phyloP scores from a whole-genome alignment of 1,140 invertebrate genomes.

The Halesus radiatus region DNA sequence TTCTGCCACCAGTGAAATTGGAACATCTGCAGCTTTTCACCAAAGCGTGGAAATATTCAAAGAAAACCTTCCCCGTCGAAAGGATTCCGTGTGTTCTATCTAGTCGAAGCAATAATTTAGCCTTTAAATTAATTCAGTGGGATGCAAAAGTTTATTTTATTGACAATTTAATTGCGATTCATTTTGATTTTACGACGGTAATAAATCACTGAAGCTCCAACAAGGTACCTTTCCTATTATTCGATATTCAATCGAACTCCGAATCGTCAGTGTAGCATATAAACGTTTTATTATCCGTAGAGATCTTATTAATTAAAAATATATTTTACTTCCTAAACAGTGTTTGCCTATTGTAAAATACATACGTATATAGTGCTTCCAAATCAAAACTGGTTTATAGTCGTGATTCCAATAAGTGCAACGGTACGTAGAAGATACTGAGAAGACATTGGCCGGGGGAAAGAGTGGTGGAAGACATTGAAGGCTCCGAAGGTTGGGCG shows the following conservation, averaged over 20 bases:
- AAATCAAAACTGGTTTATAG: neutral
- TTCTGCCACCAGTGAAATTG: neutral
- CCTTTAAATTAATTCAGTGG: constrained; percentile 22
- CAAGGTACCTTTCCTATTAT: neutral
- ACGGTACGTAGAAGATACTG: neutral
- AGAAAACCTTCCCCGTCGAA: neutral
- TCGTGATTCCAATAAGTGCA: neutral
- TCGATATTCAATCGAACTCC: neutral
- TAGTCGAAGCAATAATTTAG: constrained; percentile 11
- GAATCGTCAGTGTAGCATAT: neutral
- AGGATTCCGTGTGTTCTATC: neutral
- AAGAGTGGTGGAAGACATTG: neutral
- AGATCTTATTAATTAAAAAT: constrained; percentile 23
- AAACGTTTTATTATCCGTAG: constrained; percentile 24
- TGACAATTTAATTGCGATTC: constrained; percentile 29
- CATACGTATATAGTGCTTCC: neutral
- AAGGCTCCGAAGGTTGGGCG: neutral
- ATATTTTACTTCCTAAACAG: constrained; percentile 6
- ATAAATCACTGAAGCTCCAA: constrained; percentile 17
- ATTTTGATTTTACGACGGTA: constrained; percentile 25
- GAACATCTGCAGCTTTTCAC: neutral
- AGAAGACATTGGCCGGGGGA: no score
- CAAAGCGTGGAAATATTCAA: neutral
- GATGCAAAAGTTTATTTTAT: constrained; percentile 31
- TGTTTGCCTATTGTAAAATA: constrained; percentile 9